Evolutionary conservation across 2,113 vertebrate species (phyloP).

Genomic region (Nyctibius bracteatus): DNA sequence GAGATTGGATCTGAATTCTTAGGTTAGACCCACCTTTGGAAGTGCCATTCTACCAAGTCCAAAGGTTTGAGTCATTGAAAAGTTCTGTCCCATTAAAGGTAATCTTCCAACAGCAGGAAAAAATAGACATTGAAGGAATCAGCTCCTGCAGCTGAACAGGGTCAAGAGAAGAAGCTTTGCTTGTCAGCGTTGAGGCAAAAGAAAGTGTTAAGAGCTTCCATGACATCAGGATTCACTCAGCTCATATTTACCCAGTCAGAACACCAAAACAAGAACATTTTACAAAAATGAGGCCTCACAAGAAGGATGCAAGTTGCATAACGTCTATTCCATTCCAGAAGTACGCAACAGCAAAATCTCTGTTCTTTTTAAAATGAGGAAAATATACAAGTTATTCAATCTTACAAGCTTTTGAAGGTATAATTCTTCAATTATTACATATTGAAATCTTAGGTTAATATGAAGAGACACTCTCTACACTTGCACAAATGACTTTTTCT

Average conservation of each 20-base stretch:
- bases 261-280: neutral
- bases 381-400: neutral
- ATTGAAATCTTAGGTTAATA: neutral
- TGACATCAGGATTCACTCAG: conserved; percentile 5
- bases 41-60: neutral
- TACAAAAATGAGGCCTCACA: conserved; percentile 9
- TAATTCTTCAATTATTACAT: neutral
- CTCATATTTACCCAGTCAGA: neutral
- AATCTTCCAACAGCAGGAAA: neutral
- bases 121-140: neutral
- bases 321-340: conserved; percentile 31
- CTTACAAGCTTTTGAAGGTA: neutral
- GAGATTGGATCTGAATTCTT: neutral
- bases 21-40: neutral
- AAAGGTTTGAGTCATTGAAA: neutral
- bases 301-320: neutral
- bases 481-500: neutral
- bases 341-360: neutral
- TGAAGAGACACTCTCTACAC: neutral
- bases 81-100: neutral
- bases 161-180: neutral
- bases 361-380: neutral
- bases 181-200: neutral
- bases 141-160: neutral
- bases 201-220: neutral